Conservation (phyloP, 1,140 invertebrate genomes). For the Drosophila nigrodunni region DNA sequence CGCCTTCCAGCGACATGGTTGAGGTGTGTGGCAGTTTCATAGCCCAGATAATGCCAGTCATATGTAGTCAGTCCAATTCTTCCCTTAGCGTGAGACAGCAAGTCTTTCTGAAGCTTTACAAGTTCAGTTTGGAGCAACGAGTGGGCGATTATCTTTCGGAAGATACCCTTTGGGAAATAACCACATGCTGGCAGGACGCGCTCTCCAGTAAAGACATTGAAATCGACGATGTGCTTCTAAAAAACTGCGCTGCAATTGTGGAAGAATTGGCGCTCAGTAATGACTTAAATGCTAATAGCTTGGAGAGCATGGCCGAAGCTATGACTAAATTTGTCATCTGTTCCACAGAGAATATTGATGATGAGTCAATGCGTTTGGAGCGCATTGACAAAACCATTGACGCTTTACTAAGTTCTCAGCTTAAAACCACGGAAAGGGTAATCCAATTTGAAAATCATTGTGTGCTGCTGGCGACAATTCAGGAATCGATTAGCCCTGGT, state of each 20-base stretch:
- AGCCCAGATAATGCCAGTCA: conserved; percentile 85
- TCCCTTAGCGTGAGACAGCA: conserved; percentile 73
- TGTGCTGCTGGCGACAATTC: conserved; percentile 53
- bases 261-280: conserved; percentile 40
- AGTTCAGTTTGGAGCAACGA: conserved; percentile 81
- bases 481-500: conserved; percentile 42
- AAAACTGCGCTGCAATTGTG: conserved; percentile 62
- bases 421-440: conserved; percentile 48
- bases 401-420: conserved; percentile 53
- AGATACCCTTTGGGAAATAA: conserved; percentile 86
- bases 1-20: conserved; percentile 65
- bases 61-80: conserved; percentile 79
- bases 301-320: conserved; percentile 76
- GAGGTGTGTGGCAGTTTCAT: conserved; percentile 86
- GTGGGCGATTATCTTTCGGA: conserved; percentile 80
- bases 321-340: conserved; percentile 78
- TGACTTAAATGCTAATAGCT: conserved; percentile 43
- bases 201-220: conserved; percentile 80
- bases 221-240: conserved; percentile 55
- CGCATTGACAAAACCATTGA: conserved; percentile 63
- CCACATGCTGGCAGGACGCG: conserved; percentile 86
- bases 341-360: conserved; percentile 69
- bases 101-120: conserved; percentile 85
- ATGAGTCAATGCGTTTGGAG: conserved; percentile 51
- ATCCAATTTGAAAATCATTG: conserved; percentile 58